phyloP scores from a whole-genome alignment of 2,888 invertebrate genomes.

The Zygothrica quintamaculata region DNA sequence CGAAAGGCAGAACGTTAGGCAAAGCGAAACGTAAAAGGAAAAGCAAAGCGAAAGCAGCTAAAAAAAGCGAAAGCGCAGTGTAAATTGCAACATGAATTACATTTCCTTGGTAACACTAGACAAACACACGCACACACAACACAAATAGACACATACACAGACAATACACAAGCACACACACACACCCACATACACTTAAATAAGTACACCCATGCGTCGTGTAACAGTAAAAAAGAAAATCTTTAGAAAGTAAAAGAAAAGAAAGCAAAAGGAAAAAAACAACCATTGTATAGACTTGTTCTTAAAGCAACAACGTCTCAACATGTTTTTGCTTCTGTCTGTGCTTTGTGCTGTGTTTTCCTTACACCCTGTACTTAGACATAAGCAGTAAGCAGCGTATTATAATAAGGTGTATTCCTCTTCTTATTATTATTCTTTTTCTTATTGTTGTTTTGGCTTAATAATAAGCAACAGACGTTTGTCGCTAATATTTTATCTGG shows the following conservation, averaged over 20 bases:
- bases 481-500: too few relatives aligned
- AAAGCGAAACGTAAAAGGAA: constrained; percentile 7
- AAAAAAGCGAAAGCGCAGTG: constrained; percentile 61
- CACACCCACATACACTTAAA: not conserved
- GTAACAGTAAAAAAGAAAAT: constrained; percentile 30
- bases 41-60: constrained; percentile 22
- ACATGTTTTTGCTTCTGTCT: constrained; percentile 33
- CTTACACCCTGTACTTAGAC: constrained; percentile 22
- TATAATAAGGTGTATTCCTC: not conserved
- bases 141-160: not conserved
- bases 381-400: not conserved
- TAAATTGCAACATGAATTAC: constrained; percentile 75
- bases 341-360: constrained; percentile 28
- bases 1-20: constrained; percentile 7
- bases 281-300: constrained; percentile 43
- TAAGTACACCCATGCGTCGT: constrained; percentile 16
- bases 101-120: constrained; percentile 40
- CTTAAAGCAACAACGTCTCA: constrained; percentile 43
- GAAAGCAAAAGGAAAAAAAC: constrained; percentile 38
- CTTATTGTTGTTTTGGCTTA: too few relatives aligned
- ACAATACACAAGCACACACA: not conserved
- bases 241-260: constrained; percentile 24
- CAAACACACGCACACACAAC: not conserved
- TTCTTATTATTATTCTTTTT: too few relatives aligned
- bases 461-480: too few relatives aligned